These are phyloP conservation scores for Neria commutata DNA, from an alignment of 2,888 invertebrate genomes.

Conservation along the genomic window DNA sequence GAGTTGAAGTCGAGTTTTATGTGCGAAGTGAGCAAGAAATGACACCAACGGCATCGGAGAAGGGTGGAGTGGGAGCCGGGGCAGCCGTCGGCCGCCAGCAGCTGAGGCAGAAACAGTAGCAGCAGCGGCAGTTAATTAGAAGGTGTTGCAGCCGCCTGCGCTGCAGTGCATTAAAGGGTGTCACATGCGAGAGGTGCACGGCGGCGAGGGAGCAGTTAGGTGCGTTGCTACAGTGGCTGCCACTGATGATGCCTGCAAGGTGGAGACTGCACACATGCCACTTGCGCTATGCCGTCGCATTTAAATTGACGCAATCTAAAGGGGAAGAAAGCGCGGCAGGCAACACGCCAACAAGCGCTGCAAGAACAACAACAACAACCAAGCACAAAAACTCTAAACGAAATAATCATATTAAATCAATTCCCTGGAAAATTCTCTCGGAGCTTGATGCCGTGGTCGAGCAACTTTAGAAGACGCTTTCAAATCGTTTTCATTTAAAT, in stretches of 20 bases:
- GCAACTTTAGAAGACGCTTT: not conserved
- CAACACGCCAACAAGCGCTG: too few relatives aligned
- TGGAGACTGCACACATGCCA: too few relatives aligned
- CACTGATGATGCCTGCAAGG: slow-evolving; percentile 40
- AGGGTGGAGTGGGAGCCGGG: not conserved
- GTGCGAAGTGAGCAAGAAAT: slow-evolving; percentile 42
- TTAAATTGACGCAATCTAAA: too few relatives aligned
- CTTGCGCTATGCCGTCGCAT: too few relatives aligned
- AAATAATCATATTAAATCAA: slow-evolving; percentile 42
- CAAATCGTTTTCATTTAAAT: not conserved
- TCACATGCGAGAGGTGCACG: not conserved
- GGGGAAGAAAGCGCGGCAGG: too few relatives aligned
- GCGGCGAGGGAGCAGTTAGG: not conserved
- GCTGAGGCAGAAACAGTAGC: slow-evolving; percentile 9
- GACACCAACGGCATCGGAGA: slow-evolving; percentile 51
- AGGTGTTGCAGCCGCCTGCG: slow-evolving; percentile 27
- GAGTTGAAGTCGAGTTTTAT: slow-evolving; percentile 37
- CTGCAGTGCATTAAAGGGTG: slow-evolving; percentile 5
- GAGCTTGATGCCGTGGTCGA: not conserved
- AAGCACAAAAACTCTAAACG: not conserved
- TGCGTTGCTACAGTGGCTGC: not conserved
- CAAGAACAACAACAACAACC: too few relatives aligned
- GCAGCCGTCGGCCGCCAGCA: not conserved
- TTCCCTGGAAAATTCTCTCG: slow-evolving; percentile 34
- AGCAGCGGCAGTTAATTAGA: slow-evolving; percentile 48